Conservation (phyloP, 2,888 invertebrate species). For the Limnephilus lunatus region DNA sequence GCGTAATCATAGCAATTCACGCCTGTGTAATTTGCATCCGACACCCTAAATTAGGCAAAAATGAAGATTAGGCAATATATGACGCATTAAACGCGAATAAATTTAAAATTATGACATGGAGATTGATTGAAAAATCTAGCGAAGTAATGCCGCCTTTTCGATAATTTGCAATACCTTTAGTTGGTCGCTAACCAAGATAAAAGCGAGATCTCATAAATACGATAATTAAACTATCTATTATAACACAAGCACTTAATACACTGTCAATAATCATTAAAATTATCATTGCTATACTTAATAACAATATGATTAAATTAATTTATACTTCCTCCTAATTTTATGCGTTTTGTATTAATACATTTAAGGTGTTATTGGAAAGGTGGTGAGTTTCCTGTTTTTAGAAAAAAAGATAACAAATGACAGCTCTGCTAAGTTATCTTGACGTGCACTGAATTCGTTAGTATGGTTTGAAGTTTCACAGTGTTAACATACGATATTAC, state of each 20-base stretch:
- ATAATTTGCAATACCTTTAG: too few relatives aligned
- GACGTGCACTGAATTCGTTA: constrained; percentile 7
- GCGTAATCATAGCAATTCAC: too few relatives aligned
- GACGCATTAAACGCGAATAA: too few relatives aligned
- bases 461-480: not conserved
- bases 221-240: not conserved
- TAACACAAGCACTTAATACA: not conserved
- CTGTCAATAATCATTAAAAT: not conserved
- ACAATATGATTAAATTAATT: not conserved
- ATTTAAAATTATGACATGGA: too few relatives aligned
- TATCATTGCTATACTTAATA: not conserved
- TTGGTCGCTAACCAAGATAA: too few relatives aligned
- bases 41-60: too few relatives aligned
- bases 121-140: too few relatives aligned
- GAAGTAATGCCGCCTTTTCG: too few relatives aligned
- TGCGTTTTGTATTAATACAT: not conserved
- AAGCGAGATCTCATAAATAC: not conserved
- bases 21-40: too few relatives aligned
- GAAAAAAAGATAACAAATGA: not conserved
- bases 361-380: not conserved
- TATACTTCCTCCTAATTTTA: not conserved
- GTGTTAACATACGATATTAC: not conserved
- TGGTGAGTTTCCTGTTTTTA: not conserved
- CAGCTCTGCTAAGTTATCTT: not conserved
- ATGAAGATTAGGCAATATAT: too few relatives aligned